Evolutionary conservation across 1,140 invertebrate genomes (phyloP).

Genomic region (Atta colombica): DNA sequence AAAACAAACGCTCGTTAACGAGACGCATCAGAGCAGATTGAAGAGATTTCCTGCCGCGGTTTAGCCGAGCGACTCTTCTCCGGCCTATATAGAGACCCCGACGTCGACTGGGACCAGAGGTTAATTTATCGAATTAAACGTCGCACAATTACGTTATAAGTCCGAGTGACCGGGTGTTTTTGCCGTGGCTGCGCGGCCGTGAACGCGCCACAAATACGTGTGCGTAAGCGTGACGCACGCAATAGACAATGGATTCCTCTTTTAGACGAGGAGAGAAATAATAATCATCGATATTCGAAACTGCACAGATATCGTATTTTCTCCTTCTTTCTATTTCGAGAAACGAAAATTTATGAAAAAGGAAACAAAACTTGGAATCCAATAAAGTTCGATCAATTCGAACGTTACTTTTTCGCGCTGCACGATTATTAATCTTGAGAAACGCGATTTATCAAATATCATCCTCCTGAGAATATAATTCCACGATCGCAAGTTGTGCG

Average conservation of each 20-base stretch:
- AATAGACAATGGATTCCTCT: conserved; percentile 3
- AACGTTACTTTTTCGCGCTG: not conserved
- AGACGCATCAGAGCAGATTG: conserved; percentile 85
- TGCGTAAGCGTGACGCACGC: conserved; percentile 9
- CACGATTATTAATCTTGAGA: conserved; percentile 11
- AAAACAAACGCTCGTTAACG: conserved; percentile 86
- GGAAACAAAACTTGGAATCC: not conserved
- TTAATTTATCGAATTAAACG: conserved; percentile 86
- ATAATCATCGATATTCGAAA: conserved; percentile 4
- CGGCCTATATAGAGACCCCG: conserved; percentile 78
- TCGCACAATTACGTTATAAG: conserved; percentile 83
- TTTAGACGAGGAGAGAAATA: not conserved
- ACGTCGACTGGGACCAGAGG: conserved; percentile 79
- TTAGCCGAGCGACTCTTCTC: conserved; percentile 75
- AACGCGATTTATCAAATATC: conserved; percentile 17
- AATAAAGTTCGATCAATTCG: not conserved
- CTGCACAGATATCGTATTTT: not conserved
- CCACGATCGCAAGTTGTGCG: not conserved
- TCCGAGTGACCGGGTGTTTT: conserved; percentile 79
- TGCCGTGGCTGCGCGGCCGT: conserved; percentile 32
- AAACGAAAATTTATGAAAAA: not conserved
- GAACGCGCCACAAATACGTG: conserved; percentile 14
- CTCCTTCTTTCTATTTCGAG: not conserved
- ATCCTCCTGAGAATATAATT: not conserved
- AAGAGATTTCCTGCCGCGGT: conserved; percentile 85